Base-by-base conservation (phyloP, 2,888 invertebrate genomes). In the Drosophila borborema region DNA sequence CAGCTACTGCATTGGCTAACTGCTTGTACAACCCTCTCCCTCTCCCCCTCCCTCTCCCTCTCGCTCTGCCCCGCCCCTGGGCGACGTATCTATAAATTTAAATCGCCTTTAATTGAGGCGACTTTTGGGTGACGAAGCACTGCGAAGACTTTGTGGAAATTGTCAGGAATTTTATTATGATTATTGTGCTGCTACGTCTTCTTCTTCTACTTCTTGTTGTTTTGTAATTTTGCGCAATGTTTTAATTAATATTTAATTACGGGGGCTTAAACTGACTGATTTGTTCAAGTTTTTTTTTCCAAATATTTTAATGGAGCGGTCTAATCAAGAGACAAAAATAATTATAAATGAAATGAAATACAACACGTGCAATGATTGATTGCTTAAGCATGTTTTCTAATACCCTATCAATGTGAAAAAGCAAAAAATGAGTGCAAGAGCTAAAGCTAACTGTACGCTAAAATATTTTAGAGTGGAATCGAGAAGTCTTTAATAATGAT, bases 331-430 rank as follows among this genome's bases (percentile, higher is more conserved):
- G 63, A 54, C 56, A 38, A 38, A 45, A 48, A 40, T 28, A n/a
- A 10, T 23, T 1, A 2, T 9, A 38, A 38, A 38, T 38, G n/a
- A 8, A 40, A 28, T 41, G 14, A 68, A 54, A 74, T 45, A 58
- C n/a, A 75, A 72, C 81, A 82, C 77, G 79, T 83, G 77, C 83
- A 83, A 85, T 90, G 89, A 90, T 90, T 90, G 89, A 90, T 90
- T 88, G 90, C 89, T 80, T 82, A 74, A 77, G 49, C 77, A 67
- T 64, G 53, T 59, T 49, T 49, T 55, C 31, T 8, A 5, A 55
- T 55, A 41, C 55, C 55, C 55, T 31, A 31, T 55, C 41, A 55
- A 9, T 55, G n/a, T 18, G 16, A 2, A 4, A 16, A 7, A 6
- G n/a, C 1, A 1, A 1, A 41, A n/a, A 8, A 40, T 40, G 40